Base-by-base conservation (phyloP, 1,140 invertebrate species). In the Drosophila asahinai region DNA sequence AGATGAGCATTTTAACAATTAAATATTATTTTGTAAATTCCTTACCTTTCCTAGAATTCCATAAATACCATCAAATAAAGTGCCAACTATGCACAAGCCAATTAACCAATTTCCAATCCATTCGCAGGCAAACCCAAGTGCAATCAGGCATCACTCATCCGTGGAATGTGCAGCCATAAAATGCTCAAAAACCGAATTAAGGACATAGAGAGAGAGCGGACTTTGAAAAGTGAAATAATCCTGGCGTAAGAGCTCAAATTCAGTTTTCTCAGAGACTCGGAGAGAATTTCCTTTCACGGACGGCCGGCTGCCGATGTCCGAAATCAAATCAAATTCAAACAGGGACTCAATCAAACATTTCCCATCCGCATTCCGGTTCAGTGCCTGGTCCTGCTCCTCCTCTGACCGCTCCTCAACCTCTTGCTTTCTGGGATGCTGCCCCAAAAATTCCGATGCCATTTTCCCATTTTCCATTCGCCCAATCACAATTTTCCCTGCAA, bases 301-400 rank as follows among this genome's bases (percentile, higher is more conserved):
- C 70, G 22, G 55, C 45, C 68, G 55, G 22, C 71, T 74, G 70
- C 45, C 42, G 40, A 74, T 74, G 55, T 61, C 68, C 68, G 68
- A 74, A 73, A 61, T 74, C 71, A 74, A 74, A 73, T 73, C 67
- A 43, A 73, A 74, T 74, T 73, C 67, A 38, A 73, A 73, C 68
- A 49, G 68, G 68, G 71, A 74, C 71, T 74, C 68, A 74, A 74
- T 74, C 71, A 74, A 74, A 74, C 68, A 74, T 74, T 74, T 74
- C 70, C 70, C 67, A 74, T 73, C 30, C 57, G 47, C 71, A 74
- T 74, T 74, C 71, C 71, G 71, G 68, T 73, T 74, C 68, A 72
- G 68, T 71, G 55, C 71, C 60, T 60, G 52, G 43, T 60, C n/a
- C 15, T 36, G 33, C 33, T 36, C 33, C 33, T 33, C 33, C 33